These are phyloP conservation scores for Pentalonia nigronervosa DNA, from an alignment of 1,140 invertebrate species.

Conservation along the genomic window DNA sequence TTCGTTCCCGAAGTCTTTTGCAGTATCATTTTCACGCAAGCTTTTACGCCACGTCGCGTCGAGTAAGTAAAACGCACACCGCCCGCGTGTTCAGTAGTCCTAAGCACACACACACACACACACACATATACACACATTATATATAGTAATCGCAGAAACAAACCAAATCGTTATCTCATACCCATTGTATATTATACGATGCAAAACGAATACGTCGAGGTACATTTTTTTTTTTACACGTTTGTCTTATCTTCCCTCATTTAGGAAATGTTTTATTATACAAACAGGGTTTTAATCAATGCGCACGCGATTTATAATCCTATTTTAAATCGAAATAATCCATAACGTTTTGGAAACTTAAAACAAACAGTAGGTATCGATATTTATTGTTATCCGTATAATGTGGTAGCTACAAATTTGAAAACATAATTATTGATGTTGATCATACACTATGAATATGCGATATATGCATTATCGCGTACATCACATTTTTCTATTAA, in stretches of 20 bases:
- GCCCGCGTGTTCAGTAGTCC: neutral
- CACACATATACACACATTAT: too few relatives aligned
- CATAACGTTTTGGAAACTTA: neutral
- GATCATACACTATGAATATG: too few relatives aligned
- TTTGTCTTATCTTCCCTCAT: neutral
- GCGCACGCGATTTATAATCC: too few relatives aligned
- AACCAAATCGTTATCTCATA: conserved; percentile 28
- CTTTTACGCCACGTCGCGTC: conserved; percentile 44
- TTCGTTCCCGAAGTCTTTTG: conserved; percentile 23
- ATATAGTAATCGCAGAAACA: neutral
- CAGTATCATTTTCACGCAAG: conserved; percentile 30
- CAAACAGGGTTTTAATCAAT: neutral
- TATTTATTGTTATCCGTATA: neutral
- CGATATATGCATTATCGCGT: neutral
- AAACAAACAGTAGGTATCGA: neutral
- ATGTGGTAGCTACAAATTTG: neutral
- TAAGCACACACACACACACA: neutral
- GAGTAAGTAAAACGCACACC: neutral
- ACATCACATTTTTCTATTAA: neutral
- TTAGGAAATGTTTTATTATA: neutral
- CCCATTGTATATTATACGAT: neutral
- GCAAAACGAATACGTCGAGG: neutral
- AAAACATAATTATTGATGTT: neutral
- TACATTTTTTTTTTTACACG: neutral
- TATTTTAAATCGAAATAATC: too few relatives aligned